These are phyloP conservation scores for Diorhabda sublineata DNA, from an alignment of 1,140 invertebrate genomes.

Conservation along the genomic window DNA sequence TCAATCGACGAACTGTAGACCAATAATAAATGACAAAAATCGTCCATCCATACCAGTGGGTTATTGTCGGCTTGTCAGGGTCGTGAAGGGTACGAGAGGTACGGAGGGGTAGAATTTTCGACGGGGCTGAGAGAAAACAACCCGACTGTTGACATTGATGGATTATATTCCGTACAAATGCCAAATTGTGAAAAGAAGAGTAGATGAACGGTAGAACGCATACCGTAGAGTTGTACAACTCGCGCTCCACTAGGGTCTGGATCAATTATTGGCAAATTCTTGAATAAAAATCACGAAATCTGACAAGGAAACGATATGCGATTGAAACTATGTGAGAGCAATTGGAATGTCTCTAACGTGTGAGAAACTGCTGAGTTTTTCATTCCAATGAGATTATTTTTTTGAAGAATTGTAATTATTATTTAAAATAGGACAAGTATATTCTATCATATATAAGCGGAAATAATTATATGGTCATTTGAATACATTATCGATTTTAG, in stretches of 20 bases:
- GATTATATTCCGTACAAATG: constrained; percentile 48
- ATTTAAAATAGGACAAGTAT: too few relatives aligned
- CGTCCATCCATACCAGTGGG: constrained; percentile 48
- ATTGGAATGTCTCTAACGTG: background rate
- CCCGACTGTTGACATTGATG: constrained; percentile 48
- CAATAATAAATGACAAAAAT: constrained; percentile 50
- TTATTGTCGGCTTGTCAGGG: constrained; percentile 44
- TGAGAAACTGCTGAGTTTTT: too few relatives aligned
- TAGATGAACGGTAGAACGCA: constrained; percentile 44
- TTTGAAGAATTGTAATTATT: too few relatives aligned
- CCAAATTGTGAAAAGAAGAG: constrained; percentile 50
- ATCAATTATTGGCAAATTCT: constrained; percentile 43
- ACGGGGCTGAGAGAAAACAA: constrained; percentile 45
- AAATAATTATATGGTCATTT: too few relatives aligned
- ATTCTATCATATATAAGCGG: too few relatives aligned
- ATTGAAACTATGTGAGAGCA: background rate
- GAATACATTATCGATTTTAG: too few relatives aligned
- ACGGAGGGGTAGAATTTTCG: constrained; percentile 30
- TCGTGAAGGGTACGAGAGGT: constrained; percentile 23
- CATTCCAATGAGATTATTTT: too few relatives aligned
- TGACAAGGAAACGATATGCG: constrained; percentile 6
- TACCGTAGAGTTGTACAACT: constrained; percentile 33
- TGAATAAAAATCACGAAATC: constrained; percentile 27
- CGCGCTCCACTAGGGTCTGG: constrained; percentile 33
- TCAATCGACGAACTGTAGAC: constrained; percentile 41